Conservation (phyloP, 2,888 invertebrate species). For the Nymphalis c-album region DNA sequence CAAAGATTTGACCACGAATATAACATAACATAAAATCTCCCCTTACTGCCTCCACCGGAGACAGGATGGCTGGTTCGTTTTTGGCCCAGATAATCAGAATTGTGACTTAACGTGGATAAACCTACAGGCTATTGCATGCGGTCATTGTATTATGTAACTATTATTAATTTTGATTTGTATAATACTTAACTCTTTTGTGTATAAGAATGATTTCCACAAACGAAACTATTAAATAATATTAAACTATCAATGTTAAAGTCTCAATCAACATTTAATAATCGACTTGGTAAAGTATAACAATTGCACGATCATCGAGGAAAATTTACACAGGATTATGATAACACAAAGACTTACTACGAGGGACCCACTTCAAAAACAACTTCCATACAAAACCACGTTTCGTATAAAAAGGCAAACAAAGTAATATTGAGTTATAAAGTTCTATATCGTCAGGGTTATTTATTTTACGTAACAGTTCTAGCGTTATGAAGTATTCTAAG, state of each 20-base stretch:
- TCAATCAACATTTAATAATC: background rate
- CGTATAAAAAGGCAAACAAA: slow-evolving; percentile 29
- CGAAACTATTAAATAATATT: background rate
- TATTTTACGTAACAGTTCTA: slow-evolving; percentile 6
- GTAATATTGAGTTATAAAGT: slow-evolving; percentile 30
- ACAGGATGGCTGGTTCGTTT: slow-evolving; percentile 1
- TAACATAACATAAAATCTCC: background rate
- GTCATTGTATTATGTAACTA: background rate
- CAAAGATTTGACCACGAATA: too few species aligned
- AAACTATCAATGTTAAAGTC: background rate
- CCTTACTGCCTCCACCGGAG: slow-evolving; percentile 3
- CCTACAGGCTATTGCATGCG: background rate
- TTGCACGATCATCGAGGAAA: slow-evolving; percentile 23
- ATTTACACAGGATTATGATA: slow-evolving; percentile 28
- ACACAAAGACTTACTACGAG: slow-evolving; percentile 25
- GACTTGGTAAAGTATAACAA: slow-evolving; percentile 15
- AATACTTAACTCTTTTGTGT: too few species aligned
- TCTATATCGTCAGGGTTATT: slow-evolving; percentile 26
- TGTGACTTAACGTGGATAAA: background rate
- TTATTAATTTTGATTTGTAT: background rate
- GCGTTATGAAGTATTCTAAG: background rate
- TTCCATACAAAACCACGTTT: slow-evolving; percentile 26
- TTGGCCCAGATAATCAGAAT: background rate
- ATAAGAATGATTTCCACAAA: too few species aligned
- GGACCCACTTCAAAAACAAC: slow-evolving; percentile 26